phyloP scores from a whole-genome alignment of 2,888 invertebrate species.

The Lordiphosa andalusiaca region DNA sequence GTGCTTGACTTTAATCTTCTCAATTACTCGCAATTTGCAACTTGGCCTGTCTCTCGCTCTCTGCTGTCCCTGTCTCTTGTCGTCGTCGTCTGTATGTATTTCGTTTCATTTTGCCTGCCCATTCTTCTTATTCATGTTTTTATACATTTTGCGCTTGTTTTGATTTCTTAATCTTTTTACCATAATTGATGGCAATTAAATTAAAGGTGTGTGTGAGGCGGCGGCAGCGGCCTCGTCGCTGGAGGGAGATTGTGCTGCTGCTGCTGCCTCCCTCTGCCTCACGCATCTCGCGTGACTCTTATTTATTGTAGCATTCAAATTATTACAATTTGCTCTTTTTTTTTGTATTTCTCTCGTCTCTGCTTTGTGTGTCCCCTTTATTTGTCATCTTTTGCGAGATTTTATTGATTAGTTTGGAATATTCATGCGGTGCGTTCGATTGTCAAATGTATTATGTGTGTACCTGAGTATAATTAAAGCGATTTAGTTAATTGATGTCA shows the following conservation, averaged over 20 bases:
- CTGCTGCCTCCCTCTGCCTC: background rate
- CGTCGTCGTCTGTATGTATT: constrained; percentile 31
- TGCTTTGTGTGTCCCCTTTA: constrained; percentile 14
- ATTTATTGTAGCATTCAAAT: constrained; percentile 49
- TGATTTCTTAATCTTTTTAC: constrained; percentile 77
- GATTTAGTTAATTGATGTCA: constrained; percentile 72
- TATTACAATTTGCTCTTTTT: constrained; percentile 40
- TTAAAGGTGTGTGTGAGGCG: constrained; percentile 53
- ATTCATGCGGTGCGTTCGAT: constrained; percentile 23
- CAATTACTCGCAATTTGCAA: constrained; percentile 77
- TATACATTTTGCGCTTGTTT: constrained; percentile 70
- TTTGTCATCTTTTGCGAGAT: constrained; percentile 67
- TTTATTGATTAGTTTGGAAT: constrained; percentile 74
- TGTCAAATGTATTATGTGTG: constrained; percentile 1
- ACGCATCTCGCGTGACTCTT: constrained; percentile 50
- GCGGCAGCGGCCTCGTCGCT: constrained; percentile 31
- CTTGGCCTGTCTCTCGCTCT: constrained; percentile 37
- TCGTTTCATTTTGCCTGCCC: constrained; percentile 47
- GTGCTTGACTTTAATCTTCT: constrained; percentile 75
- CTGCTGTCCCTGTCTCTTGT: constrained; percentile 19
- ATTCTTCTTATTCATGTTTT: constrained; percentile 64
- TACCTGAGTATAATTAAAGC: constrained; percentile 43
- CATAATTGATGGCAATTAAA: constrained; percentile 76
- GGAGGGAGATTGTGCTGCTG: constrained; percentile 35
- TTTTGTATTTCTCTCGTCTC: constrained; percentile 19